Evolutionary conservation across 2,113 vertebrate species (phyloP).

Genomic region (Odobenus rosmarus): DNA sequence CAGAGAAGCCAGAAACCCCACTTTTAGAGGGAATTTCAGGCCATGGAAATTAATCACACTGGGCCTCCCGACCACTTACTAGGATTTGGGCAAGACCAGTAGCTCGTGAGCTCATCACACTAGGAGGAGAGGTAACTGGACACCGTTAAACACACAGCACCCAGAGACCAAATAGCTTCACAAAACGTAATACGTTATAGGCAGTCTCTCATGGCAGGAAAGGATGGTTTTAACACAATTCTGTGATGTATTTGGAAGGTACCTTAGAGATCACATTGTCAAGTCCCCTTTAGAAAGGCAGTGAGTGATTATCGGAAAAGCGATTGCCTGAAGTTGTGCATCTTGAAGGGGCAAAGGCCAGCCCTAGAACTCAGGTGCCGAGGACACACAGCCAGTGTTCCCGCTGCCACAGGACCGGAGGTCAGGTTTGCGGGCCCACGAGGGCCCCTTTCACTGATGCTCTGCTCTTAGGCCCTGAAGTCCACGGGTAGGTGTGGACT

Average conservation of each 20-base stretch:
- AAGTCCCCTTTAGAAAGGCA: not conserved
- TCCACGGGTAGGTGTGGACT: not conserved
- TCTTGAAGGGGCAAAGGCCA: not conserved
- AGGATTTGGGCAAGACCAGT: not conserved
- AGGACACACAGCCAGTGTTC: not conserved
- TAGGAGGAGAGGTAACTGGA: not conserved
- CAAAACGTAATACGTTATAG: not conserved
- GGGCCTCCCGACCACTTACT: not conserved
- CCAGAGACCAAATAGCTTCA: not conserved
- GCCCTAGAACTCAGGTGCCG: not conserved
- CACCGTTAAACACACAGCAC: not conserved
- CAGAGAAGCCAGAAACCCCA: not conserved
- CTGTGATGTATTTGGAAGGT: not conserved
- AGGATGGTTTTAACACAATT: not conserved
- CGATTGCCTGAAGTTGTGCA: not conserved
- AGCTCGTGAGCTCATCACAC: not conserved
- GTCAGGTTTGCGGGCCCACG: not conserved
- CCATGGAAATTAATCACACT: not conserved
- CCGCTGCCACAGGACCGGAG: not conserved
- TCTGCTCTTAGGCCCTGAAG: not conserved
- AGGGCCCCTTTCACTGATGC: not conserved
- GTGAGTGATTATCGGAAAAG: not conserved
- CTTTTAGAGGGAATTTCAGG: not conserved
- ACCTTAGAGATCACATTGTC: not conserved
- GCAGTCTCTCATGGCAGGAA: not conserved